phyloP scores from a whole-genome alignment of 1,140 invertebrate genomes.

The Drosophila sp. region DNA sequence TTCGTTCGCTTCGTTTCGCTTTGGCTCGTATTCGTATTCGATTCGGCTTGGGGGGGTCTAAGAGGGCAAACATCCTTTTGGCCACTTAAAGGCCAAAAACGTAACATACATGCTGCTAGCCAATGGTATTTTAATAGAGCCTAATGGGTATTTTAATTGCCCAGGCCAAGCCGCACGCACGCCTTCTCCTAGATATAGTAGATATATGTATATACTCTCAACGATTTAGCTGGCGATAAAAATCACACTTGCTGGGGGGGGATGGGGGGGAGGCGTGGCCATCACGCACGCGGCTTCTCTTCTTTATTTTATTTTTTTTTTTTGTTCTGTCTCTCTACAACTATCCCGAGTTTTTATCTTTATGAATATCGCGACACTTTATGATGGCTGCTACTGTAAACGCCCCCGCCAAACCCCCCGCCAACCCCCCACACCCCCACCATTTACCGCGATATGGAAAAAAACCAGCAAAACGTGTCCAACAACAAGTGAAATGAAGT shows the following conservation, averaged over 20 bases:
- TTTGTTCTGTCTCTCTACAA: conserved; percentile 13
- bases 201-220: too few relatives aligned
- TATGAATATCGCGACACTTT: conserved; percentile 13
- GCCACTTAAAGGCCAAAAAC: conserved; percentile 44
- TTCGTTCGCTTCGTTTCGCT: too few relatives aligned
- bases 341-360: conserved; percentile 7
- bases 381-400: conserved; percentile 12
- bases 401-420: not conserved
- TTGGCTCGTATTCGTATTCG: too few relatives aligned
- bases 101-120: conserved; percentile 31
- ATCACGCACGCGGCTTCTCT: conserved; percentile 25
- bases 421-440: not conserved
- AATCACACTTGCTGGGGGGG: conserved; percentile 21
- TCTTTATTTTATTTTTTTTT: not conserved
- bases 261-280: not conserved
- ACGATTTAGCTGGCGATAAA: conserved; percentile 33
- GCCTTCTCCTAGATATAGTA: not conserved
- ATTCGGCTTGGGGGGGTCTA: conserved; percentile 10
- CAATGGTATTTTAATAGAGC: conserved; percentile 65
- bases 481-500: conserved; percentile 23
- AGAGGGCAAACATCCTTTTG: conserved; percentile 11
- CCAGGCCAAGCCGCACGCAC: conserved; percentile 9
- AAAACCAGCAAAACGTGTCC: conserved; percentile 25
- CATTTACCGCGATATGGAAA: not conserved
- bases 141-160: conserved; percentile 65